A percentile compares a stretch with the other conserved stretches of the same genome.
Evolutionary conservation across 1,140 invertebrate genomes (phyloP).

Genomic region (Neodiprion fabricii): DNA sequence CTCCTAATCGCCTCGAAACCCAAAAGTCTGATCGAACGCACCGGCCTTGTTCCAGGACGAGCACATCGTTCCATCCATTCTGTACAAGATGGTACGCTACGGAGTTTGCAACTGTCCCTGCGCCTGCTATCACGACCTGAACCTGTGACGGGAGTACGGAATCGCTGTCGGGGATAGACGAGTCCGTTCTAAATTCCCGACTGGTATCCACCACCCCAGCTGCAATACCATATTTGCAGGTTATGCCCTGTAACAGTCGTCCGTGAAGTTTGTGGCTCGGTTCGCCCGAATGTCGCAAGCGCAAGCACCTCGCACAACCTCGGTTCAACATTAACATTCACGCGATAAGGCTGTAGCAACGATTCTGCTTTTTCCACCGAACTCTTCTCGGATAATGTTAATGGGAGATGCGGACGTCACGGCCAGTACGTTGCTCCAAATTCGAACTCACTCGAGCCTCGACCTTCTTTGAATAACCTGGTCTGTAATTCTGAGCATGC

Average conservation of each 20-base stretch:
- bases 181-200: too few relatives aligned
- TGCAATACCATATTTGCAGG: neutral
- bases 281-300: neutral
- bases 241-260: constrained; percentile 1
- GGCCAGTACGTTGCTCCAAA: too few relatives aligned
- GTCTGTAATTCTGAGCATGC: too few relatives aligned
- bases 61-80: constrained; percentile 69
- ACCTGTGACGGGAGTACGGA: constrained; percentile 55
- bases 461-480: too few relatives aligned
- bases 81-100: constrained; percentile 72
- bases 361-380: too few relatives aligned
- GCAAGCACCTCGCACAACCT: neutral
- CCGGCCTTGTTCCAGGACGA: constrained; percentile 70
- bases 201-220: too few relatives aligned
- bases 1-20: too few relatives aligned
- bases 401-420: too few relatives aligned
- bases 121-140: constrained; percentile 72
- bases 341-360: neutral
- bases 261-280: neutral
- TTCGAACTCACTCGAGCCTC: too few relatives aligned
- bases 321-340: constrained; percentile 3
- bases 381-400: too few relatives aligned
- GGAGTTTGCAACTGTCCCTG: constrained; percentile 71
- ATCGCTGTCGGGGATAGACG: constrained; percentile 11
- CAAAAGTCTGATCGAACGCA: constrained; percentile 34